These are phyloP conservation scores for Engraulis encrasicolus DNA, from an alignment of 2,113 vertebrate genomes.

Conservation along the genomic window DNA sequence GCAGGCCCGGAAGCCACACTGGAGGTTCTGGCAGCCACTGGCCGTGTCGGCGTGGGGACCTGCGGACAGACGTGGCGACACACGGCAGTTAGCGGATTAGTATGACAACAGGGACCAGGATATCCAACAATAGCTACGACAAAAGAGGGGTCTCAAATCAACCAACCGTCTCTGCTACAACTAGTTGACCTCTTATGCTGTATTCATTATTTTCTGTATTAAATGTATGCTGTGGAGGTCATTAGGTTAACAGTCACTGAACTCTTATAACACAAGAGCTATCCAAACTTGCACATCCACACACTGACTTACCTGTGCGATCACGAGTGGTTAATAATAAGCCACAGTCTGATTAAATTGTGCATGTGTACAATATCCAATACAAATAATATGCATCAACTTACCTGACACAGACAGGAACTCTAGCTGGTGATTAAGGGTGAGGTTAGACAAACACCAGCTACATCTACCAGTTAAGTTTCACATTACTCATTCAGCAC, in stretches of 20 bases:
- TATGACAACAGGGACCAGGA: too few species aligned
- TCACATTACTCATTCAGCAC: too few species aligned
- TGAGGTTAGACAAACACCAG: neutral
- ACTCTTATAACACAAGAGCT: neutral
- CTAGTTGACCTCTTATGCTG: too few species aligned
- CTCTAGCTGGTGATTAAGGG: slow-evolving; percentile 6
- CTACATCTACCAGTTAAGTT: neutral
- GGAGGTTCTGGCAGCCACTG: slow-evolving; percentile 99
- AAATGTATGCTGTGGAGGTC: too few species aligned
- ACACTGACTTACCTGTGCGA: neutral
- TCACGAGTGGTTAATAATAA: neutral
- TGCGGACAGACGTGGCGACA: slow-evolving; percentile 70
- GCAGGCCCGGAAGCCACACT: slow-evolving; percentile 98
- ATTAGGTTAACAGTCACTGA: too few species aligned
- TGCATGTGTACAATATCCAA: neutral
- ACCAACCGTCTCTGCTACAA: too few species aligned
- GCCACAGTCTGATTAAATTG: neutral
- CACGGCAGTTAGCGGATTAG: neutral
- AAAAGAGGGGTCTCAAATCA: too few species aligned
- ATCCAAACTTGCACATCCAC: neutral
- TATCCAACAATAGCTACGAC: too few species aligned
- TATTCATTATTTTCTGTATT: too few species aligned
- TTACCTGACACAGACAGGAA: neutral
- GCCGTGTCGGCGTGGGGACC: slow-evolving; percentile 96
- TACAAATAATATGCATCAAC: neutral